These are phyloP conservation scores for Chelmon rostratus DNA, from an alignment of 2,797 vertebrate genomes.

Conservation along the genomic window DNA sequence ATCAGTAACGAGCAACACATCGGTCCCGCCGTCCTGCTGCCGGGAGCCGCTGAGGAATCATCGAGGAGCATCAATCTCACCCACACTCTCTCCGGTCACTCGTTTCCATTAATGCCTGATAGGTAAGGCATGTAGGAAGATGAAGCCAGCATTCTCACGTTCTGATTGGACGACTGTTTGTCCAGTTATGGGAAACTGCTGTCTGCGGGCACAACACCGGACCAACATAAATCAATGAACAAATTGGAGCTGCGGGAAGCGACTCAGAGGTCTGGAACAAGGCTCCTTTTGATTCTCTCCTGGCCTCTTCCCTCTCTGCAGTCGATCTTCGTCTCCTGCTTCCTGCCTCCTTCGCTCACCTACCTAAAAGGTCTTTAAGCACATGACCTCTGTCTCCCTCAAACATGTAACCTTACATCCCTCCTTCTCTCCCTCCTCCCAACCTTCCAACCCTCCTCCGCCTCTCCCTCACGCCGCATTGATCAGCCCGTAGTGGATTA, in stretches of 20 bases:
- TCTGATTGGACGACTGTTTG: not conserved
- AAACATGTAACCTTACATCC: conserved; percentile 13
- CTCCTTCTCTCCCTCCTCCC: not conserved
- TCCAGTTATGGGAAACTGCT: not conserved
- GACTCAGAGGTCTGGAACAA: not conserved
- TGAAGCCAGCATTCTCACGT: not conserved
- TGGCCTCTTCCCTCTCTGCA: not conserved
- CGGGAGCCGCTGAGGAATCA: too few relatives aligned
- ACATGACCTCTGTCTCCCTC: not conserved
- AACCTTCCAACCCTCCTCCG: conserved; percentile 15
- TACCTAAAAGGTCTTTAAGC: conserved; percentile 4
- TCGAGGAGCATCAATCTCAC: not conserved
- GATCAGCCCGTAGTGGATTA: conserved; percentile 74
- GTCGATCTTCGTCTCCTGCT: conserved; percentile 3
- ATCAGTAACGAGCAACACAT: too few relatives aligned
- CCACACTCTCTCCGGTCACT: too few relatives aligned
- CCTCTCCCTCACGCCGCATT: conserved; percentile 33
- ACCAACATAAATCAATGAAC: not conserved
- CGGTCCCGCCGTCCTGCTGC: too few relatives aligned
- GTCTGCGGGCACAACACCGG: not conserved
- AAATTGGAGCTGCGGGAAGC: not conserved
- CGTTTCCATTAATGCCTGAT: too few relatives aligned
- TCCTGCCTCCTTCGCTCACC: conserved; percentile 5
- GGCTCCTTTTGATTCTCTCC: not conserved
- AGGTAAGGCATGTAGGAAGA: not conserved